Evolutionary conservation across 2,113 vertebrate species (phyloP).

Genomic region (Gallinago media): DNA sequence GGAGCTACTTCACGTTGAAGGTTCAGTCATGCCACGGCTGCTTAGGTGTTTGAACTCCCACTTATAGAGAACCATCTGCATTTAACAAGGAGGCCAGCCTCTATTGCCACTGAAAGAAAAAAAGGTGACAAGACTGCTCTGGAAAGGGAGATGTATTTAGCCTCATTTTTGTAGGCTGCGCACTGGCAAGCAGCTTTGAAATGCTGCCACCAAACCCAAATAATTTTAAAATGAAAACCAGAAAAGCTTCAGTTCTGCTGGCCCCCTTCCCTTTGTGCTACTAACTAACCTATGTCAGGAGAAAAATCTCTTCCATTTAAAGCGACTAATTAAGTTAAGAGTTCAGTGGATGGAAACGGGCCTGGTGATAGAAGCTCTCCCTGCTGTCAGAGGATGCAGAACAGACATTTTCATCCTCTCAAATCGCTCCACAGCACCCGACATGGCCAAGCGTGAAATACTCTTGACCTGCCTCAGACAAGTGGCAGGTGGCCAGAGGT

Average conservation of each 20-base stretch:
- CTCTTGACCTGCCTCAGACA: background rate
- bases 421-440: background rate
- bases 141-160: background rate
- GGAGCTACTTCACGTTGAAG: background rate
- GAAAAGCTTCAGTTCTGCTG: background rate
- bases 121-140: background rate
- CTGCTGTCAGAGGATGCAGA: slow-evolving; percentile 10
- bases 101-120: background rate
- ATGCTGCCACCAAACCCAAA: background rate
- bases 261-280: background rate
- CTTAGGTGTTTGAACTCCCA: background rate
- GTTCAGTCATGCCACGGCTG: background rate
- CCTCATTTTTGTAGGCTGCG: background rate
- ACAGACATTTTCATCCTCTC: background rate
- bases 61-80: background rate
- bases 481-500: background rate
- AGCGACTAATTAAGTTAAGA: slow-evolving; percentile 16
- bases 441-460: background rate
- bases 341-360: background rate
- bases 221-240: background rate
- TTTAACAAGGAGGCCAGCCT: background rate
- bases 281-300: background rate
- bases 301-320: background rate
- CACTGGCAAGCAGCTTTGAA: background rate
- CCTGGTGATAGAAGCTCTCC: background rate